Conservation (phyloP, 2,797 vertebrate species). For the Otus scops region DNA sequence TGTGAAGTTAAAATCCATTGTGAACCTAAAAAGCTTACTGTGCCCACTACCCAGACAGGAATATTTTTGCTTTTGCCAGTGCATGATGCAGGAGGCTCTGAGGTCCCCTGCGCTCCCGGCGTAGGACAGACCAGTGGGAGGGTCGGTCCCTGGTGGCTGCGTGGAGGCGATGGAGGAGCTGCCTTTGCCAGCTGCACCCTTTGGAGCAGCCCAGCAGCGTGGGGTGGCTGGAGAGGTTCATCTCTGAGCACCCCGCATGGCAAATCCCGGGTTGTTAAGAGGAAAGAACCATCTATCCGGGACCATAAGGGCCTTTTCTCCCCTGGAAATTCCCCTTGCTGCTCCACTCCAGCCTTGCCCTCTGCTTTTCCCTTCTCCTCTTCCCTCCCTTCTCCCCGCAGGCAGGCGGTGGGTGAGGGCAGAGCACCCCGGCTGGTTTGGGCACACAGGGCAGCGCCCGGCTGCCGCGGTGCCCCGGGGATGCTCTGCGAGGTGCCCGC, state of each 20-base stretch:
- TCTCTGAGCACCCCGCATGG: accelerated
- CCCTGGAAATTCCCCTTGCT: neutral
- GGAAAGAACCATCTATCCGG: accelerated
- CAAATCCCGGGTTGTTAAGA: neutral
- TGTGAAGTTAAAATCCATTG: neutral
- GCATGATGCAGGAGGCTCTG: neutral
- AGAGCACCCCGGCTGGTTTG: accelerated
- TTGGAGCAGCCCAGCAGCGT: neutral
- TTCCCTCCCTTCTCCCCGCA: neutral
- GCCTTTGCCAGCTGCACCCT: accelerated
- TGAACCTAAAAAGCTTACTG: neutral
- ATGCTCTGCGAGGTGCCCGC: accelerated
- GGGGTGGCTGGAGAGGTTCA: neutral
- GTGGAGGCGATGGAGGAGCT: accelerated
- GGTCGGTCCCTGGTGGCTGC: accelerated
- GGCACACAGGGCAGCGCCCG: neutral
- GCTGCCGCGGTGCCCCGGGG: accelerated
- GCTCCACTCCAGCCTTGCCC: neutral
- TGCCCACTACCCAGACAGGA: neutral
- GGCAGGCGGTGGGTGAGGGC: neutral
- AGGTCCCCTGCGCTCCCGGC: neutral
- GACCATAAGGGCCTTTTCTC: neutral
- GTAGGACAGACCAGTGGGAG: accelerated
- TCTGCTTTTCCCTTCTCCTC: neutral
- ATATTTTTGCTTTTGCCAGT: neutral